phyloP scores from a whole-genome alignment of 1,140 invertebrate genomes.

The Steinernema khuongi region DNA sequence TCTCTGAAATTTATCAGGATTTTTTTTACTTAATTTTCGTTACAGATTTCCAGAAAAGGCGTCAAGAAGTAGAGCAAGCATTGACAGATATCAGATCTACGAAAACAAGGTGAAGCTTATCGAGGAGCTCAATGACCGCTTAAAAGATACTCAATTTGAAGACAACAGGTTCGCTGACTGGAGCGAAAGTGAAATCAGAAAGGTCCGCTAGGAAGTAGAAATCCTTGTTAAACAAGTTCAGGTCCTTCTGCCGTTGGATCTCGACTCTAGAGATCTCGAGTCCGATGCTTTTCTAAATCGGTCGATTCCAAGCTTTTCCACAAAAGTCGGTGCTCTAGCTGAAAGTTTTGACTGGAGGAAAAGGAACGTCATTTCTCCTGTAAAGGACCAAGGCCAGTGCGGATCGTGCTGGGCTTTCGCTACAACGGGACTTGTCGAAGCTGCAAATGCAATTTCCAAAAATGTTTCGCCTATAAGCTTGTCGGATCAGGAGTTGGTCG shows the following conservation, averaged over 20 bases:
- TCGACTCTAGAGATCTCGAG: conserved; percentile 23
- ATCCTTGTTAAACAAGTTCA: conserved; percentile 16
- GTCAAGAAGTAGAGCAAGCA: not conserved
- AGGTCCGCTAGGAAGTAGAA: not conserved
- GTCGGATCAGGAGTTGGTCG: conserved; percentile 56
- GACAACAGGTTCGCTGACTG: conserved; percentile 35
- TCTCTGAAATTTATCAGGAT: too few relatives aligned
- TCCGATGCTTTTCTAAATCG: conserved; percentile 24
- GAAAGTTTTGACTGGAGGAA: conserved; percentile 60
- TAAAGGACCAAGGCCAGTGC: conserved; percentile 61
- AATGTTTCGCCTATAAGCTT: conserved; percentile 24
- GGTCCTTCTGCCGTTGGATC: conserved; percentile 29
- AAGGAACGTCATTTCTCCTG: conserved; percentile 60
- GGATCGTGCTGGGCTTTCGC: conserved; percentile 41
- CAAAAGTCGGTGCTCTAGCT: not conserved
- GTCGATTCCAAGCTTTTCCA: conserved; percentile 15
- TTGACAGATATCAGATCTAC: conserved; percentile 13
- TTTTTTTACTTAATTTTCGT: too few relatives aligned
- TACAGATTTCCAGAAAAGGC: conserved; percentile 1
- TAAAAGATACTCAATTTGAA: conserved; percentile 11
- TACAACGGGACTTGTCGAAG: conserved; percentile 35
- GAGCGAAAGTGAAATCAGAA: conserved; percentile 33
- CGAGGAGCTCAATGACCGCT: conserved; percentile 26
- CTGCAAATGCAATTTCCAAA: conserved; percentile 30
- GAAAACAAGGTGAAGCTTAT: conserved; percentile 23